phyloP scores from a whole-genome alignment of 1,140 invertebrate species.

The Notospermus geniculatus region DNA sequence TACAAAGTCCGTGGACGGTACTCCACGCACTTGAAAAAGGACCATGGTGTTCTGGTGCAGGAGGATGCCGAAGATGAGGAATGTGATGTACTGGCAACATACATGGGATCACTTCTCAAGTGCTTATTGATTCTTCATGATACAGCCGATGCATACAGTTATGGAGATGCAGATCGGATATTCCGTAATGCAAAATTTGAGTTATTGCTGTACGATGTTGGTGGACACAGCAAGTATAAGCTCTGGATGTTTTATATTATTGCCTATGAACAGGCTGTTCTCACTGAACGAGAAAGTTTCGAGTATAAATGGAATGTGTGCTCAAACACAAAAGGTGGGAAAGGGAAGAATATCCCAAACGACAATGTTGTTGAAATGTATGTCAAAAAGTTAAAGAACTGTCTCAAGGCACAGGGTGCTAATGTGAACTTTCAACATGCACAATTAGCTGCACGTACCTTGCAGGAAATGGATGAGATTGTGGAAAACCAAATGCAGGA shows the following conservation, averaged over 20 bases:
- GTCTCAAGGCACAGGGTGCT: background rate
- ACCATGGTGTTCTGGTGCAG: too few relatives aligned
- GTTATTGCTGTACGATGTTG: background rate
- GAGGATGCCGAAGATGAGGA: too few relatives aligned
- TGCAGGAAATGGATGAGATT: background rate
- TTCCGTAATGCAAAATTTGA: constrained; percentile 6
- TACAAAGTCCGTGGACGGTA: too few relatives aligned
- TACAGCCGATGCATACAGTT: background rate
- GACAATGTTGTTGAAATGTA: constrained; percentile 7
- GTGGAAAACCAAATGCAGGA: background rate
- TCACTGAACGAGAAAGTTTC: background rate
- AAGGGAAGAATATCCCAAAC: background rate
- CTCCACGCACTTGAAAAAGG: too few relatives aligned
- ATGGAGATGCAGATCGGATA: background rate
- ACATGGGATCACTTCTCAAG: too few relatives aligned
- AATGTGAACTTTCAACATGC: background rate
- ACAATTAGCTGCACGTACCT: background rate
- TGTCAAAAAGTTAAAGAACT: constrained; percentile 1
- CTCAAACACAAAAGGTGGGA: background rate
- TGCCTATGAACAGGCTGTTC: background rate
- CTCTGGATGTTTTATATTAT: background rate
- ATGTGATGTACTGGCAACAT: too few relatives aligned
- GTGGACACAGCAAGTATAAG: background rate
- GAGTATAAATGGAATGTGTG: constrained; percentile 1
- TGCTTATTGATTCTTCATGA: background rate